These are phyloP conservation scores for Gambusia holbrooki DNA, from an alignment of 2,113 vertebrate genomes.

Conservation along the genomic window DNA sequence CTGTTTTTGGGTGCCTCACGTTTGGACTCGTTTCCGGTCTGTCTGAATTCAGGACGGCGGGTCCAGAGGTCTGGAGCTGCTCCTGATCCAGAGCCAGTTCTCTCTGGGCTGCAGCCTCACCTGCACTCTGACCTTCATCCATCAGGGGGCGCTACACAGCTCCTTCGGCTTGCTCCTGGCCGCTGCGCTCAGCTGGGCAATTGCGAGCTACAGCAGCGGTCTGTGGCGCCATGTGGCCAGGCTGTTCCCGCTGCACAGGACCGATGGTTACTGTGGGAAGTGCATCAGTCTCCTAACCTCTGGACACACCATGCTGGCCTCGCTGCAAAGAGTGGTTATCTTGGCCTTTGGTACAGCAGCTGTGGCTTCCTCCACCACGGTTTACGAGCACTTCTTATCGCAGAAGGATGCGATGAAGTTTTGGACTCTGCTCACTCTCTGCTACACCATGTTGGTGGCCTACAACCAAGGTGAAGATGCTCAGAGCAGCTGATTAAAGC, in stretches of 20 bases:
- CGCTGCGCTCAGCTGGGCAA: conserved; percentile 78
- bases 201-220: conserved; percentile 58
- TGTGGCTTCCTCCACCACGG: conserved; percentile 78
- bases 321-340: conserved; percentile 75
- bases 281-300: conserved; percentile 84
- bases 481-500: background rate
- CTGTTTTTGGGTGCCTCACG: conserved; percentile 38
- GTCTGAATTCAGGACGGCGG: conserved; percentile 40
- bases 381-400: conserved; percentile 87
- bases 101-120: conserved; percentile 87
- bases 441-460: conserved; percentile 86
- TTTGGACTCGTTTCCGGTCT: background rate
- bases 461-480: conserved; percentile 85
- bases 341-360: conserved; percentile 80
- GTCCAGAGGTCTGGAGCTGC: conserved; percentile 66
- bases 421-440: conserved; percentile 89
- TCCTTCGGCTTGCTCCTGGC: conserved; percentile 82
- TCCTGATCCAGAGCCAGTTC: conserved; percentile 85
- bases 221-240: conserved; percentile 76
- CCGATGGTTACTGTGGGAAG: conserved; percentile 81
- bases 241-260: conserved; percentile 85
- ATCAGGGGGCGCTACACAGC: conserved; percentile 84
- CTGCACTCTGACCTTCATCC: conserved; percentile 85
- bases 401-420: conserved; percentile 85
- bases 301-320: conserved; percentile 70